phyloP scores from a whole-genome alignment of 1,140 invertebrate species.

The Scaptomyza hsui region DNA sequence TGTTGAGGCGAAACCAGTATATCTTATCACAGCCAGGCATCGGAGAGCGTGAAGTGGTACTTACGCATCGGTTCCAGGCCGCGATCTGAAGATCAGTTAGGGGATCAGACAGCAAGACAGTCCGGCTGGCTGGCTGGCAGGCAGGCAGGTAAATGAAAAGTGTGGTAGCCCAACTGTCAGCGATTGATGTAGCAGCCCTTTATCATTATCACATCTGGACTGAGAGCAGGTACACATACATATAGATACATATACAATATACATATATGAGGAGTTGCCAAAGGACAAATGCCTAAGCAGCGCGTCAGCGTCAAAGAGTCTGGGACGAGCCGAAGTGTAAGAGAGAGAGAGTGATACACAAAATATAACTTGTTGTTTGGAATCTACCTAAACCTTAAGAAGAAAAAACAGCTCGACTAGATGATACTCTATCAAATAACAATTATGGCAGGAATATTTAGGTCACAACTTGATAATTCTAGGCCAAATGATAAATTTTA shows the following conservation, averaged over 20 bases:
- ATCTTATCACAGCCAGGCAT: conserved; percentile 77
- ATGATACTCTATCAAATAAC: no score
- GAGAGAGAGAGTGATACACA: background rate
- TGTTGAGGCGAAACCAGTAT: conserved; percentile 56
- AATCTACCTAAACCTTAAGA: background rate
- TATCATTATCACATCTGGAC: conserved; percentile 83
- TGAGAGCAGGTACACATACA: conserved; percentile 67
- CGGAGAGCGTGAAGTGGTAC: conserved; percentile 74
- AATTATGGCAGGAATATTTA: no score
- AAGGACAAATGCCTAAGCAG: conserved; percentile 81
- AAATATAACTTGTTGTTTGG: background rate
- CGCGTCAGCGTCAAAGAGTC: conserved; percentile 73
- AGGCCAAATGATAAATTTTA: no score
- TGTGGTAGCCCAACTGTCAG: conserved; percentile 83
- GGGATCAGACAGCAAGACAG: background rate
- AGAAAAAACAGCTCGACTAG: background rate
- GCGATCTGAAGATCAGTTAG: conserved; percentile 25
- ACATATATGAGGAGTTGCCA: conserved; percentile 42
- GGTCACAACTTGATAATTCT: no score
- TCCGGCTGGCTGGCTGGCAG: conserved; percentile 7
- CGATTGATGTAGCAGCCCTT: conserved; percentile 83
- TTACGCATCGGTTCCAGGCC: conserved; percentile 53
- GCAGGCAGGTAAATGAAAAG: conserved; percentile 64
- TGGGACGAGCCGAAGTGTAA: conserved; percentile 25
- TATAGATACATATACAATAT: conserved; percentile 29